phyloP scores from a whole-genome alignment of 37 sponge, comb jelly and placozoan genomes.

The Cladorhizidae sp. region DNA sequence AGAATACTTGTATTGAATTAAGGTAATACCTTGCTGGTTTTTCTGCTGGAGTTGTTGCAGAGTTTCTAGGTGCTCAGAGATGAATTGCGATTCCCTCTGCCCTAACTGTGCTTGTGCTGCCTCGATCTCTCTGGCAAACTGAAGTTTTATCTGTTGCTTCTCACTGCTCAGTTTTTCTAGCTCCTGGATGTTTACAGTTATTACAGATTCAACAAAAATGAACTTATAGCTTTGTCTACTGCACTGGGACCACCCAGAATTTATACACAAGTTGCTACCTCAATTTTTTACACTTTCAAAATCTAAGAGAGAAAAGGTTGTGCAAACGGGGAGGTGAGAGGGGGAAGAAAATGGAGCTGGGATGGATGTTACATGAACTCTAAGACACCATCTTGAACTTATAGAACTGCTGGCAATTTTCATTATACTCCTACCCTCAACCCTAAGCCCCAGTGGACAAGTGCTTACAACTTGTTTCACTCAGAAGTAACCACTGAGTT shows the following conservation, averaged over 20 bases:
- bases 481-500: no score
- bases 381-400: neutral
- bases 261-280: no score
- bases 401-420: no score
- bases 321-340: no score
- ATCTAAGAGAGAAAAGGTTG: neutral
- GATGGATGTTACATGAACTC: no score
- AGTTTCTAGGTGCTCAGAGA: constrained; percentile 22
- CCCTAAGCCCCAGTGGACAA: no score
- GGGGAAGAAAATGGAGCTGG: neutral
- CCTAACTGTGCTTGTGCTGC: constrained; percentile 68
- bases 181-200: constrained; percentile 15
- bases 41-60: constrained; percentile 39
- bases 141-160: constrained; percentile 63
- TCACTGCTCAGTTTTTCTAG: constrained; percentile 42
- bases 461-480: no score
- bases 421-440: no score
- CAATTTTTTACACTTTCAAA: no score
- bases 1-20: neutral
- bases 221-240: no score
- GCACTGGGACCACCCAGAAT: no score
- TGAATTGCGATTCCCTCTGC: constrained; percentile 54
- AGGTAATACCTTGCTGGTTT: constrained; percentile 26
- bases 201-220: neutral
- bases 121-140: constrained; percentile 83